phyloP scores from a whole-genome alignment of 2,888 invertebrate species.

The Eupeodes latifasciatus region DNA sequence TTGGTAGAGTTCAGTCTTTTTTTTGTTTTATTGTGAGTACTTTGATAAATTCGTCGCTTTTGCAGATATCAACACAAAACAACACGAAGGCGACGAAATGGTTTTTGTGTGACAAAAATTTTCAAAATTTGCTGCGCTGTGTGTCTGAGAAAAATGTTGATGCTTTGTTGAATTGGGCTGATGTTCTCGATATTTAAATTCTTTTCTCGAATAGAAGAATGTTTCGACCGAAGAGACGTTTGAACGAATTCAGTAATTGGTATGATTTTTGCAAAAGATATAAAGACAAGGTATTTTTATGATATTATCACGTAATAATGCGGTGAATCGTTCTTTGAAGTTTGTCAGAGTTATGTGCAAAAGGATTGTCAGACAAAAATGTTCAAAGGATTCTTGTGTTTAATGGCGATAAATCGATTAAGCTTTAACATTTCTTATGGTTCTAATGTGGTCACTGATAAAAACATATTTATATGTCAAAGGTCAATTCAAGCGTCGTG shows the following conservation, averaged over 20 bases:
- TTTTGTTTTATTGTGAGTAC: not conserved
- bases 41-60: not conserved
- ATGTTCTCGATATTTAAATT: constrained; percentile 71
- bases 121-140: constrained; percentile 51
- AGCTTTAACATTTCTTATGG: not conserved
- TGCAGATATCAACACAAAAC: not conserved
- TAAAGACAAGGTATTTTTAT: constrained; percentile 12
- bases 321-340: constrained; percentile 2
- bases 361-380: not conserved
- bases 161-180: not conserved
- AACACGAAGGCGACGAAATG: constrained; percentile 59
- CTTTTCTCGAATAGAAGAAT: constrained; percentile 41
- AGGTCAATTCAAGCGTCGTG: too few relatives aligned
- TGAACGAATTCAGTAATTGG: constrained; percentile 46
- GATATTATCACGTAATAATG: constrained; percentile 34
- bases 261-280: constrained; percentile 46
- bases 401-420: constrained; percentile 3
- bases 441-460: too few relatives aligned
- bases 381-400: not conserved
- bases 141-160: constrained; percentile 49
- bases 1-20: constrained; percentile 41
- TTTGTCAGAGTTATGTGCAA: not conserved
- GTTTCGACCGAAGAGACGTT: not conserved
- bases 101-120: constrained; percentile 29
- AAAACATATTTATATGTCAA: too few relatives aligned